Evolutionary conservation across 2,113 vertebrate genomes (phyloP).

Genomic region (Dascyllus trimaculatus): DNA sequence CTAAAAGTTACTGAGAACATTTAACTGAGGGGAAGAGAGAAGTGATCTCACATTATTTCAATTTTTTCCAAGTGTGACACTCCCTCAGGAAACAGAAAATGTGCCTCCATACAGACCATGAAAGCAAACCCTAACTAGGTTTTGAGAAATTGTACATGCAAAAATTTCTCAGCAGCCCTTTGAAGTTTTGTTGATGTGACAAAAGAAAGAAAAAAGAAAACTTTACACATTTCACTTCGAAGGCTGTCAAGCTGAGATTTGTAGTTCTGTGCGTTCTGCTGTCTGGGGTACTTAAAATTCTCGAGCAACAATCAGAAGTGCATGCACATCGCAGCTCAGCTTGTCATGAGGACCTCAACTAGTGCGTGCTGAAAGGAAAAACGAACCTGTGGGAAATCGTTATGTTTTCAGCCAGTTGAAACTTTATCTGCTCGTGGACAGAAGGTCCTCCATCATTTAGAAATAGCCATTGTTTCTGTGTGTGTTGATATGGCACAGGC

Average conservation of each 20-base stretch:
- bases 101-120: slow-evolving; percentile 1
- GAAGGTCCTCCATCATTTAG: background rate
- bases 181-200: slow-evolving; percentile 53
- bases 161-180: slow-evolving; percentile 47
- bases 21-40: background rate
- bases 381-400: background rate
- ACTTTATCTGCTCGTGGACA: background rate
- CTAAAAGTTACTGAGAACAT: slow-evolving; percentile 11
- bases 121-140: slow-evolving; percentile 33
- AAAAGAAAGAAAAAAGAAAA: slow-evolving; percentile 17
- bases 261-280: slow-evolving; percentile 37
- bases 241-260: slow-evolving; percentile 38
- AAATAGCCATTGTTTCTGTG: background rate
- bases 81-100: slow-evolving; percentile 15
- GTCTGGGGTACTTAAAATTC: slow-evolving; percentile 53
- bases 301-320: slow-evolving; percentile 38
- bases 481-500: background rate
- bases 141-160: slow-evolving; percentile 35
- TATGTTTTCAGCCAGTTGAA: background rate
- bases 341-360: slow-evolving; percentile 25
- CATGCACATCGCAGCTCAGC: slow-evolving; percentile 23
- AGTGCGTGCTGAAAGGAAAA: background rate
- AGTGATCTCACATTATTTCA: slow-evolving; percentile 34
- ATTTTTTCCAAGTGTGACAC: slow-evolving; percentile 32
- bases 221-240: slow-evolving; percentile 30